Base-by-base conservation (phyloP, 2,888 invertebrate species). In the Lucinisca nassula region DNA sequence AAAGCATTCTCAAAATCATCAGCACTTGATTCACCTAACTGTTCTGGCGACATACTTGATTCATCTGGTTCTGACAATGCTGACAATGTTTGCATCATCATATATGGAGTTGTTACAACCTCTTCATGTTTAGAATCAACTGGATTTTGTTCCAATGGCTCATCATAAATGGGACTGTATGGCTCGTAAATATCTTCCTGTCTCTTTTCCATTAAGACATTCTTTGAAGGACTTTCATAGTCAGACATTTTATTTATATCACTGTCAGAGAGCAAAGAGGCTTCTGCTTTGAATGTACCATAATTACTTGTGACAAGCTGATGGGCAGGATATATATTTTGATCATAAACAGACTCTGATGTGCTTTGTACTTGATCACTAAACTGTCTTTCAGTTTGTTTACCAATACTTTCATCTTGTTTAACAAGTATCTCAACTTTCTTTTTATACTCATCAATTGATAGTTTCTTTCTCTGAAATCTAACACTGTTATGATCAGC, bases 361-460 rank as follows among this genome's bases (percentile, higher is more conserved):
- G n/a, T 8, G 27, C 4, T 58, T 58, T 2, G 27, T 27, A 58
- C 4, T 27, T 58, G 58, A 24, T 58, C 58, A 58, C 10, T 6
- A 51, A 51, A 51, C 45, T 45, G 45, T 12, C 45, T 45, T 51
- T 51, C 51, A 6, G 21, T 51, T n/a, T 58, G 58, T n/a, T 21
- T 58, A 14, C 24, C 2, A 32, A 4, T 67, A 35, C 24, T 35
- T 1, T n/a, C 24, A 67, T 67, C 67, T 67, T 35, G 32, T 35
- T 67, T 67, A 17, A 12, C 30, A 30, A 79, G 67, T 67, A 35
- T 35, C 4, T 30, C 67, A 67, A 82, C 79, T 82, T 90, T 90
- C 51, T 85, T 88, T 58, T 90, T 90, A 79, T 90, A 90, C 58
- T 90, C 90, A 88, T 78, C 76, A 3, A 90, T 61, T 32, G 87